Percentiles rank a stretch among this genome's conserved stretches.
These are phyloP conservation scores for Dendropsophus ebraccatus DNA, from an alignment of 2,113 vertebrate species.

Conservation along the genomic window DNA sequence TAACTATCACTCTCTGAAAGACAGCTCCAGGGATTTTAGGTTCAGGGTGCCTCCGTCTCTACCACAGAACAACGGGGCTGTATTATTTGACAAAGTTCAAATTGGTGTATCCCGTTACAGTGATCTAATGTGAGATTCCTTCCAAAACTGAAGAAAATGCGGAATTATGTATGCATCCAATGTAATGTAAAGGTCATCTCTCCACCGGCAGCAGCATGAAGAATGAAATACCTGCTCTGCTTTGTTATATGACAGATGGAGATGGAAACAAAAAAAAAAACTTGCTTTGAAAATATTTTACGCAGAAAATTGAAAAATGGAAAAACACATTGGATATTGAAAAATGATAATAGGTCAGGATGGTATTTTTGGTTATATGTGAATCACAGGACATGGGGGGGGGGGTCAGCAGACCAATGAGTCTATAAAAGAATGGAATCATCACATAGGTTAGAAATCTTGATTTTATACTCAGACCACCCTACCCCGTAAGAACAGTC, in stretches of 20 bases:
- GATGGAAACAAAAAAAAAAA: not conserved
- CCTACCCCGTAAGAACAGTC: too few relatives aligned
- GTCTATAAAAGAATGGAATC: too few relatives aligned
- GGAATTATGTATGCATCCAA: conserved; percentile 62
- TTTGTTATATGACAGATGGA: not conserved
- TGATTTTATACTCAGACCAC: too few relatives aligned
- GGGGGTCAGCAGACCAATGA: too few relatives aligned
- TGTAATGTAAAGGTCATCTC: conserved; percentile 48
- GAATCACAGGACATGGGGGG: not conserved
- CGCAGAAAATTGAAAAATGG: too few relatives aligned
- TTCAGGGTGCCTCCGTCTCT: conserved; percentile 77
- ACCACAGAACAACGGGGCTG: conserved; percentile 83
- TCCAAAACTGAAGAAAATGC: conserved; percentile 66
- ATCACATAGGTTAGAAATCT: too few relatives aligned
- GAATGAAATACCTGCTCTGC: not conserved
- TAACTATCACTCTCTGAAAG: conserved; percentile 98
- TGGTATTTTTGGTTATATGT: not conserved
- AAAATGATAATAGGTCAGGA: too few relatives aligned
- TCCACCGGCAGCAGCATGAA: conserved; percentile 8
- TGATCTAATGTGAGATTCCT: conserved; percentile 62
- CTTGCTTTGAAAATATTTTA: not conserved
- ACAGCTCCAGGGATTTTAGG: conserved; percentile 87
- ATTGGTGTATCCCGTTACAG: conserved; percentile 74
- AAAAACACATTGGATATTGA: too few relatives aligned
- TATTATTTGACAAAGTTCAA: conserved; percentile 79